phyloP scores from a whole-genome alignment of 53 echinoderm and acorn worm species.

The Holothuria scabra region DNA sequence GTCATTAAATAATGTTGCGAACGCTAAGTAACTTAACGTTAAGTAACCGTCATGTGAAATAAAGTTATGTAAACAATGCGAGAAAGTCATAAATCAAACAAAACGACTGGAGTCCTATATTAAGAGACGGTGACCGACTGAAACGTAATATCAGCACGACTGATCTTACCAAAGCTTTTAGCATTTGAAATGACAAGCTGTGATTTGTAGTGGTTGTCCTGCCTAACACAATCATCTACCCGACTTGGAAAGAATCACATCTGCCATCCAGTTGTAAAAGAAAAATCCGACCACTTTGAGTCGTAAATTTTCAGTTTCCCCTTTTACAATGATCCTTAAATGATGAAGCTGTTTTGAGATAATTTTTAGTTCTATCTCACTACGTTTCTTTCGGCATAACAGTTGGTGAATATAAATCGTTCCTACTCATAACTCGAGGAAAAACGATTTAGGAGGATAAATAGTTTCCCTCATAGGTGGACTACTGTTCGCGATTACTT shows the following conservation, averaged over 20 bases:
- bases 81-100: constrained; percentile 4
- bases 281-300: constrained; percentile 14
- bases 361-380: too few species aligned
- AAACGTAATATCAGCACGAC: constrained; percentile 19
- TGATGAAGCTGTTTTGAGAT: too few species aligned
- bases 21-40: constrained; percentile 3
- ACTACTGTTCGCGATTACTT: too few species aligned
- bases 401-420: too few species aligned
- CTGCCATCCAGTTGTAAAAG: constrained; percentile 29
- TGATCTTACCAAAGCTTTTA: constrained; percentile 31
- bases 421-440: too few species aligned
- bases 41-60: constrained; percentile 1
- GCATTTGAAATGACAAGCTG: constrained; percentile 20
- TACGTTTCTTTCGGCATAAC: too few species aligned
- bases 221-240: constrained; percentile 26
- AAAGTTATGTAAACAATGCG: constrained; percentile 37
- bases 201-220: constrained; percentile 29
- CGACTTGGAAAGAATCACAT: constrained; percentile 34
- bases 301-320: constrained; percentile 20
- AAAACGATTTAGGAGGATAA: too few species aligned
- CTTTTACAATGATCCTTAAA: too few species aligned
- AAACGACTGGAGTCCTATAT: constrained; percentile 1
- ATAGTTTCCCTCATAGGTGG: too few species aligned
- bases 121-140: constrained; percentile 6
- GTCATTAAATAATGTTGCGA: constrained; percentile 28